Evolutionary conservation across 2,113 vertebrate genomes (phyloP).

Genomic region (Bagarius yarrelli): DNA sequence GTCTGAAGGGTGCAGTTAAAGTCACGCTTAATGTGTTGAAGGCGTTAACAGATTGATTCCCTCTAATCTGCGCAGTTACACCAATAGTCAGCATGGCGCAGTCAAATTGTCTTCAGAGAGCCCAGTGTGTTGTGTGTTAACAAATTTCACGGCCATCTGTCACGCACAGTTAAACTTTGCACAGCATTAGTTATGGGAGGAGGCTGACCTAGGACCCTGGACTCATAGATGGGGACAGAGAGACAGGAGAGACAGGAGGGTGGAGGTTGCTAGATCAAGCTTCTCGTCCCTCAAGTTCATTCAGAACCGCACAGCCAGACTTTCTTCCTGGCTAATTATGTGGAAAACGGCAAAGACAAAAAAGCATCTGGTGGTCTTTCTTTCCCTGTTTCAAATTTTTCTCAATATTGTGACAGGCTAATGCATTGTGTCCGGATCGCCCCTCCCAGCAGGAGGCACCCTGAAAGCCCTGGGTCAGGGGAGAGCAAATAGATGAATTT

Average conservation of each 20-base stretch:
- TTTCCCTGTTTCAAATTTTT: constrained; percentile 83
- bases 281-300: constrained; percentile 95
- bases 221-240: constrained; percentile 54
- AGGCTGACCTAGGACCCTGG: constrained; percentile 61
- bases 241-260: constrained; percentile 55
- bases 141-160: constrained; percentile 95
- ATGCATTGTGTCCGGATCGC: constrained; percentile 90
- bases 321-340: constrained; percentile 98
- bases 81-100: constrained; percentile 62
- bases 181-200: constrained; percentile 83
- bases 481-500: constrained; percentile 99
- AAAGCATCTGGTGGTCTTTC: constrained; percentile 99
- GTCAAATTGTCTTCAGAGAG: constrained; percentile 51
- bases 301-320: constrained; percentile 88
- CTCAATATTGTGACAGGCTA: constrained; percentile 95
- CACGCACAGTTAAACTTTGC: constrained; percentile 93
- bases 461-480: constrained; percentile 87
- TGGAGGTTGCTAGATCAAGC: constrained; percentile 68
- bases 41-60: constrained; percentile 72
- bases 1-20: constrained; percentile 66
- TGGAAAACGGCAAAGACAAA: constrained; percentile 98
- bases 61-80: constrained; percentile 70
- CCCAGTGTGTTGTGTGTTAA: constrained; percentile 78
- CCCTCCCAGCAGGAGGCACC: constrained; percentile 77
- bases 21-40: constrained; percentile 63